A percentile compares a stretch with the other conserved stretches of the same genome.
These are phyloP conservation scores for Luffia ferchaultella DNA, from an alignment of 2,888 invertebrate genomes.

Conservation along the genomic window DNA sequence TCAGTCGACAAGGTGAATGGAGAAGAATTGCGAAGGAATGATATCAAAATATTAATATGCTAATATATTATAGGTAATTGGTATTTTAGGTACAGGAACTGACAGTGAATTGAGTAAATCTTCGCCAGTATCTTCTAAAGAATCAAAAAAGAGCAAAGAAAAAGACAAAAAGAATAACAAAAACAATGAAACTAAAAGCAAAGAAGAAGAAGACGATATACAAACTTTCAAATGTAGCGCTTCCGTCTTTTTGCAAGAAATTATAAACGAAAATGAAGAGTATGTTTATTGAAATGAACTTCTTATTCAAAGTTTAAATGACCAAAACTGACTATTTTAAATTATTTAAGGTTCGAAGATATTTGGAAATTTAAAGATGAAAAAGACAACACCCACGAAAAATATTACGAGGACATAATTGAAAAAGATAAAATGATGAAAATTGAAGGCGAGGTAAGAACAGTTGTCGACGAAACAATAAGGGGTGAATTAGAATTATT, in stretches of 20 bases:
- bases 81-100: constrained; percentile 61
- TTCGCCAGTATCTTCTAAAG: constrained; percentile 78
- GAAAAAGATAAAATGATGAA: constrained; percentile 82
- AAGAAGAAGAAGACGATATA: constrained; percentile 71
- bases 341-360: constrained; percentile 69
- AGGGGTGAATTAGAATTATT: constrained; percentile 73
- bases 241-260: constrained; percentile 77
- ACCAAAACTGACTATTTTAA: constrained; percentile 1
- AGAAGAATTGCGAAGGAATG: constrained; percentile 1
- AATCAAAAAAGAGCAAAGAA: constrained; percentile 80
- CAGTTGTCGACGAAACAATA: constrained; percentile 82
- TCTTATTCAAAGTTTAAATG: not conserved
- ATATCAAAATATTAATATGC: too few relatives aligned
- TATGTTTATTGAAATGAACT: constrained; percentile 31
- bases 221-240: constrained; percentile 71
- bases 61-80: too few relatives aligned
- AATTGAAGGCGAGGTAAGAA: constrained; percentile 83
- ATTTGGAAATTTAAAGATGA: constrained; percentile 87
- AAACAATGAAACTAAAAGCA: constrained; percentile 55
- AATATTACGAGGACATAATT: constrained; percentile 83
- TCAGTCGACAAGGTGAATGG: constrained; percentile 74
- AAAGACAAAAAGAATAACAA: constrained; percentile 69
- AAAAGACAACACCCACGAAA: constrained; percentile 74
- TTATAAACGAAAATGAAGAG: constrained; percentile 77
- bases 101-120: constrained; percentile 84